Conservation (phyloP, 2,888 invertebrate species). For the Spatulosminthurus flaviceps region DNA sequence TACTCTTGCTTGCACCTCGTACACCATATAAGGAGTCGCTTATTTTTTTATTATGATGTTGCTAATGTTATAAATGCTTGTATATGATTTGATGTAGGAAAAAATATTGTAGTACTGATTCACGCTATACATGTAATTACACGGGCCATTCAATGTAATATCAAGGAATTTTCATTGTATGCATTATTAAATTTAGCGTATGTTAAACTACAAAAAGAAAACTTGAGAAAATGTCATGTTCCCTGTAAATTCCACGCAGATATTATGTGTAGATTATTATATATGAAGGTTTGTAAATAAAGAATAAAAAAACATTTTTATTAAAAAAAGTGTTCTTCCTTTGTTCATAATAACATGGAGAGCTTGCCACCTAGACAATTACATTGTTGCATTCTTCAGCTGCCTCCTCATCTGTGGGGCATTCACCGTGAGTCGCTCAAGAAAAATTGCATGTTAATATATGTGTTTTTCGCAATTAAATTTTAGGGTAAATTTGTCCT, state of each 20-base stretch:
- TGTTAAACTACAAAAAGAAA: no score
- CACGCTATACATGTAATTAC: no score
- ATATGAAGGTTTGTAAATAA: not conserved
- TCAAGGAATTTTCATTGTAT: no score
- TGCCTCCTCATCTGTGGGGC: no score
- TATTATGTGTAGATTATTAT: not conserved
- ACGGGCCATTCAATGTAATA: not conserved
- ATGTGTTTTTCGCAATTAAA: no score
- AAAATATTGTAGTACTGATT: not conserved
- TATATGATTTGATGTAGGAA: not conserved
- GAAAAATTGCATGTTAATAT: no score
- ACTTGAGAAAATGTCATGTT: not conserved
- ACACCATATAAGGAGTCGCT: conserved; percentile 1
- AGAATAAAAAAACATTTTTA: not conserved
- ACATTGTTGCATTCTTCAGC: no score
- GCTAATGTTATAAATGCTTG: not conserved
- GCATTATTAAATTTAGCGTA: no score
- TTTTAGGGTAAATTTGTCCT: no score
- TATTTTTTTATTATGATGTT: conserved; percentile 11
- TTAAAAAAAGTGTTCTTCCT: not conserved
- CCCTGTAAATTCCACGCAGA: conserved; percentile 2
- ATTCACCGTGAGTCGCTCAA: no score
- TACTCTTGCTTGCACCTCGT: not conserved
- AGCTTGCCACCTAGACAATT: no score
- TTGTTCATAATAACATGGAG: no score